phyloP scores from a whole-genome alignment of 2,797 vertebrate genomes.

The Myripristis murdjan region DNA sequence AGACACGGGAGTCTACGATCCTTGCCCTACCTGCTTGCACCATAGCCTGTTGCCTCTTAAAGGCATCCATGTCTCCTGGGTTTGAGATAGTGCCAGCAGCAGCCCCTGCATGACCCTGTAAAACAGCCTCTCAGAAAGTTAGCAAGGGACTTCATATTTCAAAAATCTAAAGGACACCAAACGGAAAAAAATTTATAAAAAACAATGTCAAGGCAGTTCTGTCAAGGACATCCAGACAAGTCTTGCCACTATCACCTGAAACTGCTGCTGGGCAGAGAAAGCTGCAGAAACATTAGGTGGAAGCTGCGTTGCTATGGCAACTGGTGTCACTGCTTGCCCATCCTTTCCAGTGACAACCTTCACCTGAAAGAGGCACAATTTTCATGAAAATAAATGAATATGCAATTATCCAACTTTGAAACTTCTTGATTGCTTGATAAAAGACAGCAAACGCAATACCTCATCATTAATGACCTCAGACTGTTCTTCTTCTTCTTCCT shows the following conservation, averaged over 20 bases:
- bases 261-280: constrained; percentile 92
- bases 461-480: constrained; percentile 99
- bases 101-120: constrained; percentile 89
- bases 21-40: constrained; percentile 93
- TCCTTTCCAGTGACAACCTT: constrained; percentile 98
- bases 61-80: constrained; percentile 93
- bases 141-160: constrained; percentile 17
- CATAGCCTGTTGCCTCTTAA: constrained; percentile 95
- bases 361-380: constrained; percentile 84
- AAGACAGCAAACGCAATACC: constrained; percentile 83
- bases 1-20: constrained; percentile 61
- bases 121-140: constrained; percentile 74
- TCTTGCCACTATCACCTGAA: constrained; percentile 87
- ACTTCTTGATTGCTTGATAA: constrained; percentile 4
- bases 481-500: constrained; percentile 97
- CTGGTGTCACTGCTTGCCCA: constrained; percentile 96
- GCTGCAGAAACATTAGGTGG: constrained; percentile 97
- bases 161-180: background rate
- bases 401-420: background rate
- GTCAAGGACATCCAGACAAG: constrained; percentile 20
- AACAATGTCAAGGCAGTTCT: background rate
- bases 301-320: constrained; percentile 98
- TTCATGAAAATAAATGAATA: background rate
- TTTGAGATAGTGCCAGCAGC: constrained; percentile 86
- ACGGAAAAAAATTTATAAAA: background rate